phyloP scores from a whole-genome alignment of 2,797 vertebrate species.

The Falco berigora region DNA sequence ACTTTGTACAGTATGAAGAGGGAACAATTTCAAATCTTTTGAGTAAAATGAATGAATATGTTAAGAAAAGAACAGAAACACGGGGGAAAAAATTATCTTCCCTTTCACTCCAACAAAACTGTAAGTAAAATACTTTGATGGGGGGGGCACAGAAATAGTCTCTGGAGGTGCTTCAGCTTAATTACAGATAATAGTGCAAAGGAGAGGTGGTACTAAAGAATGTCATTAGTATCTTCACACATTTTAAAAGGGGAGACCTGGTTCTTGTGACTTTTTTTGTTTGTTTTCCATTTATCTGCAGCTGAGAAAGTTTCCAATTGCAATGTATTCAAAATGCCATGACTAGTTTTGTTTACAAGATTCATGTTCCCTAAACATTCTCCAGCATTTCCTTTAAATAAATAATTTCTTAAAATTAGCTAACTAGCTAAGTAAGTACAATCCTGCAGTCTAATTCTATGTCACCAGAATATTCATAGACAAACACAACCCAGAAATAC shows the following conservation, averaged over 20 bases:
- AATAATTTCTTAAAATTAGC: background rate
- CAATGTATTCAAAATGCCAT: background rate
- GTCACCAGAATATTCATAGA: background rate
- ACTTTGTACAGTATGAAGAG: background rate
- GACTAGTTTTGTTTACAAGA: background rate
- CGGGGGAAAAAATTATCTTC: background rate
- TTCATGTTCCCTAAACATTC: background rate
- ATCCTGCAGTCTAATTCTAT: background rate
- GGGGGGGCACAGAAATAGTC: background rate
- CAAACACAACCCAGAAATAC: background rate
- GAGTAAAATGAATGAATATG: background rate
- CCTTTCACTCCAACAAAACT: background rate
- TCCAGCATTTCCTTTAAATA: background rate
- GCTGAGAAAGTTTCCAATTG: background rate
- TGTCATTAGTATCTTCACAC: background rate
- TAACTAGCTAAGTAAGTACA: background rate
- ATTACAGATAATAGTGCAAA: background rate
- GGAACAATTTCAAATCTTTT: background rate
- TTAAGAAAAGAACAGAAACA: background rate
- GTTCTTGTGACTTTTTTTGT: background rate
- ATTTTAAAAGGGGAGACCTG: background rate
- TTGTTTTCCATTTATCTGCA: background rate
- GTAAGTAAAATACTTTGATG: background rate
- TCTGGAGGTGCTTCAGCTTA: background rate
- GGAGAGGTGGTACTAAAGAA: background rate